Evolutionary conservation across 1,140 invertebrate species (phyloP), one percentile per base, ranked within the genome.

Genomic region (Acromyrmex heyeri): DNA sequence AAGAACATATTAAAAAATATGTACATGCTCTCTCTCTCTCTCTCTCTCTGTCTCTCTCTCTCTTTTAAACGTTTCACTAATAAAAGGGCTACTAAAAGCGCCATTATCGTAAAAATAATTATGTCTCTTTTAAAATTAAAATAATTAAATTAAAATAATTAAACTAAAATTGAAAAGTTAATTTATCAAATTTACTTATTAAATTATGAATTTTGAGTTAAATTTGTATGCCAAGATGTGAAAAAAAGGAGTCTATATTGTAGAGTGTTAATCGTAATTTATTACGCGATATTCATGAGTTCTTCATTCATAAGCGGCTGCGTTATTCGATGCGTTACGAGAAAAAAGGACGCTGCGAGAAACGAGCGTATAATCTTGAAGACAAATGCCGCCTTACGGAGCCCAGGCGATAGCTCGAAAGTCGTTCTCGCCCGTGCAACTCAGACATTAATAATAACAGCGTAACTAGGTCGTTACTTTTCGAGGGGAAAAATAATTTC

Each of bases 371-470:
- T 83, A 83, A 83, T 83, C 79, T 83, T 30, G 79, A 83, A 83
- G 69, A 83, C 79, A 75, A 83, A 83, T 73, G 79, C 38, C 27
- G 55, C 50, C 79, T 83, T 83, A 83, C 57, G 55, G 34, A 55
- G 69, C 69, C 27, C 55, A 34, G n/a, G 69, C 79, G 79, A 83
- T 83, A 83, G 55, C 79, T 83, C 79, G 79, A 83, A 73, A 83
- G 79, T 83, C 79, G 79, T 83, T 83, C 69, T 83, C 79, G 79
- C 79, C n/a, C 69, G 79, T 83, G 79, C 79, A 83, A 83, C 79
- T 82, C 79, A 8, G 79, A 82, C 79, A 82, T 83, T 83, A 83
- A 83, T 83, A 83, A 83, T 83, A 83, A 83, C 79, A 83, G 79
- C 79, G 70, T 83, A 83, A 83, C 79, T 82, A n/a, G 79, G 79